Base-by-base conservation (phyloP, 2,113 vertebrate genomes). In the Saccopteryx bilineata region DNA sequence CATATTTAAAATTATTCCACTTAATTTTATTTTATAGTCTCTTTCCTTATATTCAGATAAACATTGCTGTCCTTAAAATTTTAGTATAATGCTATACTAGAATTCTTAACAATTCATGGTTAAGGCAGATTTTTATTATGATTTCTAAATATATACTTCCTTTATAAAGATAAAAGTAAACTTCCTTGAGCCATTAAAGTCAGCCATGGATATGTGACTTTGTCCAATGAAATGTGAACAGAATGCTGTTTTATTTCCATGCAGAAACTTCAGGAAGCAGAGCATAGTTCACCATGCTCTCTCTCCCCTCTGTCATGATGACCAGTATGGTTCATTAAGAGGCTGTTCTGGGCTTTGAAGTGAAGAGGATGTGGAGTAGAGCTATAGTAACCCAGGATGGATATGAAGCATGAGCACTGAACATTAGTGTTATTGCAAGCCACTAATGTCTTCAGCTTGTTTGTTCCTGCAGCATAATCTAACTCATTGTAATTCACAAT, bases 111-210 rank as follows among this genome's bases (percentile, higher is more conserved):
- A 52, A 56, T 66, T 90, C 33, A 56, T 23, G 71, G n/a, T 4
- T 82, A 4, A 68, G 81, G 23, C 14, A 58, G 48, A 75, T 7
- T 74, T 71, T 3, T 78, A 50, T 60, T 86, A 76, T 33, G 24
- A 85, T 63, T 92, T 87, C 60, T 63, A 81, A 89, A 92, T 23
- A 87, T 60, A 46, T 2, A 72, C 3, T 94, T 66, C 23, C 2
- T n/a, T 91, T 93, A 80, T 66, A 58, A 82, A 92, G 50, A 21
- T 68, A 83, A 75, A 79, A 84, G 15, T 87, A 93, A 97, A 96
- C 56, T 85, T 93, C 46, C 26, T 85, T 60, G n/a, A 92, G 33
- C 10, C 23, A 93, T 23, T 92, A 24, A 94, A 83, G 61, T 93
- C 23, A 48, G 23, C 33, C 60, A 87, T 12, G 33, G 52, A 80